Base-by-base conservation (phyloP, 2,113 vertebrate genomes). In the Ia io region DNA sequence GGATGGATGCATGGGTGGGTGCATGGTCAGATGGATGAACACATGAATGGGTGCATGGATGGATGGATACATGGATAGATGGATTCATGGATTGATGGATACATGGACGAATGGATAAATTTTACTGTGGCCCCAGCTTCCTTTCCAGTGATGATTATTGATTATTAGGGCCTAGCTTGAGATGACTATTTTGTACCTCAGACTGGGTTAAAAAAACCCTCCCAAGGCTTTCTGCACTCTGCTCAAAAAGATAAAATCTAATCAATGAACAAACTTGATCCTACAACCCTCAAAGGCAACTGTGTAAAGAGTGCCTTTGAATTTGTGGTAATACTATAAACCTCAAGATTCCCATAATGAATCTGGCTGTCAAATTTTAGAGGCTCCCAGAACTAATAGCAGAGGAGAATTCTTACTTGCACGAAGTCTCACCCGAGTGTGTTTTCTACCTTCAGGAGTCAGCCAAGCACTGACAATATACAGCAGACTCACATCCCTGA, bases 401-500 rank as follows among this genome's bases (percentile, higher is more conserved):
- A 96, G 96, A 97, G 97, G 86, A 84, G 80, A 96, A 92, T 93
- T 97, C 97, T 94, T 96, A 96, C 84, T 90, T 83, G 67, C n/a
- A 51, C 42, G 18, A 32, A 88, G 14, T 49, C 37, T 85, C 47
- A 80, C 61, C 88, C 83, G 59, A 90, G 44, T 71, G 30, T 59
- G 23, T 65, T 85, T 93, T 85, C 82, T 88, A 35, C 77, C 42
- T 84, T 84, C 25, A 22, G 42, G 10, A 80, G 32, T 61, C 56
- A 74, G 67, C 42, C 73, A 88, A 78, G 37, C 6, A 16, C 37
- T 20, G 78, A 98, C 95, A 95, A 95, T 96, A 97, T 97, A 97
- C 98, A 98, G 97, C 96, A 32, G 97, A 97, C 97, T 98, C 98
- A 96, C 96, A 95, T 90, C 96, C 73, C 96, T 98, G 97, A 98